Evolutionary conservation across 2,113 vertebrate genomes (phyloP), one percentile per base, ranked within the genome.

Genomic region (Choloepus hoffmanni): DNA sequence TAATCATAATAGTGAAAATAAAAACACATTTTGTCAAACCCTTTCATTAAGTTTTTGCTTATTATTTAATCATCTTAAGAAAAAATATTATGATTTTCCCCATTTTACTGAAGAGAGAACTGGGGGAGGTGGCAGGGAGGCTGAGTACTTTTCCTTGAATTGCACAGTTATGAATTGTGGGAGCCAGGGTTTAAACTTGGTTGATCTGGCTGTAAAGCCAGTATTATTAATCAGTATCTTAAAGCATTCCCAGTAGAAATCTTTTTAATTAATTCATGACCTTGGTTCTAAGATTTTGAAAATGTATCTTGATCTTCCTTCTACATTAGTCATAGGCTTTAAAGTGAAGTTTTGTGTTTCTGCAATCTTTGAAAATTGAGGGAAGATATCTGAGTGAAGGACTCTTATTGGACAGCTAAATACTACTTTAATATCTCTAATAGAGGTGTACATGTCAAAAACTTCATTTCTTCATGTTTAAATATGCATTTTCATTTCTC

Each of bases 291-390:
- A 60, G 19, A 14, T 48, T 81, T 85, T 68, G 14, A 86, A 91
- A 95, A 65, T 74, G 21, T 19, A 78, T 65, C 28, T 87, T 43
- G 45, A 68, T 28, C 23, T 92, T 84, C 28, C 79, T 48, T 77
- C 60, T 82, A 24, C 10, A 72, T 33, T n/a, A 60, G 43, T 13
- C 16, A 65, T 33, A 62, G 9, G 36, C 9, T 76, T 70, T 60
- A 70, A 85, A 95, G 28, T 24, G 18, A 79, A 18, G 50, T 70
- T 88, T 94, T 82, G 18, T 58, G 53, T 73, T 60, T 92, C 53
- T 82, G 30, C 12, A 58, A 11, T 63, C 48, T 53, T 43, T 36
- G 21, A 30, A 83, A 65, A 72, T 2, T 55, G 68, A 70, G 4
- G 30, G 3, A 90, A 7, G 0, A 24, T 79, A 2, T 58, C 48